Conservation (phyloP, 2,797 vertebrate genomes). For the Threskiornis aethiopicus region DNA sequence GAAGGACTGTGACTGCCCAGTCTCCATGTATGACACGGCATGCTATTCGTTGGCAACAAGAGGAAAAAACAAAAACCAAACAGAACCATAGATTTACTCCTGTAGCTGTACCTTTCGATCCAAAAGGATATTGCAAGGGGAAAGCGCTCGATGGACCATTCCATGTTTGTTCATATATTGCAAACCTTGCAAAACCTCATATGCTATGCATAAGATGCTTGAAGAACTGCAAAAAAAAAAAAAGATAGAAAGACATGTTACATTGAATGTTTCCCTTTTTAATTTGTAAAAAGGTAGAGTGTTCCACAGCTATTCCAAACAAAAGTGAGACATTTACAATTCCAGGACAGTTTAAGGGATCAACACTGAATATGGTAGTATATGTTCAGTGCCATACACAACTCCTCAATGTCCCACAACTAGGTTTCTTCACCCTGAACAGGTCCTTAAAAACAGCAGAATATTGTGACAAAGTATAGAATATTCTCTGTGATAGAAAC, state of each 20-base stretch:
- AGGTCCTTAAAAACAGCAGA: neutral
- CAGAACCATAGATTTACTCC: neutral
- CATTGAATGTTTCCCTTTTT: neutral
- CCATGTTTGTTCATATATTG: conserved; percentile 91
- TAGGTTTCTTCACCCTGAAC: neutral
- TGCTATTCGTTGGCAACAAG: neutral
- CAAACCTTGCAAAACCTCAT: conserved; percentile 91
- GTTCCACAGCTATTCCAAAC: neutral
- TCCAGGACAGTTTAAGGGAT: neutral
- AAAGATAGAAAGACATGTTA: neutral
- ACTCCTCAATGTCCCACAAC: neutral
- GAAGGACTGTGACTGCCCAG: neutral
- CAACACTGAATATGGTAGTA: neutral
- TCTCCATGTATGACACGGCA: neutral
- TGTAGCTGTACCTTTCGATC: conserved; percentile 85
- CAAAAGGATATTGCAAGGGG: conserved; percentile 89
- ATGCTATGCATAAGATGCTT: conserved; percentile 86
- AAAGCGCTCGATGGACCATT: conserved; percentile 92
- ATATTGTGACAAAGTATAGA: neutral
- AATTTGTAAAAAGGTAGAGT: neutral
- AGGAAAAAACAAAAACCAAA: neutral
- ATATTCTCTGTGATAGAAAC: neutral
- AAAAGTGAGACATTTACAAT: neutral
- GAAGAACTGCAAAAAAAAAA: conserved; percentile 31
- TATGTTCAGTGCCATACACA: neutral